Percentiles rank a stretch among this genome's conserved stretches.
These are phyloP conservation scores for Hydrolagus colliei DNA, from an alignment of 2,797 vertebrate species.

Conservation along the genomic window DNA sequence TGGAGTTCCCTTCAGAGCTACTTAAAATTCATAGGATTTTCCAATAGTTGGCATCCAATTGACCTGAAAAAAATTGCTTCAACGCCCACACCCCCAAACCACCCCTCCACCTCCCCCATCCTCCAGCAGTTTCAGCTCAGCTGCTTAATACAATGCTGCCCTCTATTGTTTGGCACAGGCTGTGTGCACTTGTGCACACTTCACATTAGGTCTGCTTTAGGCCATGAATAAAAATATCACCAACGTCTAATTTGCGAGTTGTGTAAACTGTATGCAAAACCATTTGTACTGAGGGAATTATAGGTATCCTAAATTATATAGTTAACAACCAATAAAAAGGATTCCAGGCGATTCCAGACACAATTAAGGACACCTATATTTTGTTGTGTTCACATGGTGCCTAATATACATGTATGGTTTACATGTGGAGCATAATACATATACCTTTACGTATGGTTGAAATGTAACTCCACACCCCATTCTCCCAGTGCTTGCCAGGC, in stretches of 20 bases:
- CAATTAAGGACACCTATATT: not conserved
- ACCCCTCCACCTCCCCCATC: not conserved
- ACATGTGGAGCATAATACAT: not conserved
- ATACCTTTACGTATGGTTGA: too few species aligned
- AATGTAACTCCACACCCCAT: not conserved
- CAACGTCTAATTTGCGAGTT: too few species aligned
- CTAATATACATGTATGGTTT: not conserved
- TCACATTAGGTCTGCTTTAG: too few species aligned
- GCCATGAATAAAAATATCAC: too few species aligned
- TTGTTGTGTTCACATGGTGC: too few species aligned
- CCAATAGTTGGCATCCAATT: slow-evolving; percentile 3
- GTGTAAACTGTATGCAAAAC: too few species aligned
- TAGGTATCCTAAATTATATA: not conserved
- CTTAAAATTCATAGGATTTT: slow-evolving; percentile 11
- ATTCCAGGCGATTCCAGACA: not conserved
- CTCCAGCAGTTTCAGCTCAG: too few species aligned
- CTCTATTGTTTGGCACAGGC: not conserved
- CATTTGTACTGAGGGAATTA: too few species aligned
- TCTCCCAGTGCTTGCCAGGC: not conserved
- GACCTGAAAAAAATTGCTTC: not conserved
- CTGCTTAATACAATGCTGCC: slow-evolving; percentile 15
- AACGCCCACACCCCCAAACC: too few species aligned
- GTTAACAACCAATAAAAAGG: not conserved
- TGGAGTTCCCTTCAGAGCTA: slow-evolving; percentile 8
- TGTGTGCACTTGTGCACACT: not conserved